These are phyloP conservation scores for Axis porcinus DNA, from an alignment of 2,113 vertebrate genomes.

Conservation along the genomic window DNA sequence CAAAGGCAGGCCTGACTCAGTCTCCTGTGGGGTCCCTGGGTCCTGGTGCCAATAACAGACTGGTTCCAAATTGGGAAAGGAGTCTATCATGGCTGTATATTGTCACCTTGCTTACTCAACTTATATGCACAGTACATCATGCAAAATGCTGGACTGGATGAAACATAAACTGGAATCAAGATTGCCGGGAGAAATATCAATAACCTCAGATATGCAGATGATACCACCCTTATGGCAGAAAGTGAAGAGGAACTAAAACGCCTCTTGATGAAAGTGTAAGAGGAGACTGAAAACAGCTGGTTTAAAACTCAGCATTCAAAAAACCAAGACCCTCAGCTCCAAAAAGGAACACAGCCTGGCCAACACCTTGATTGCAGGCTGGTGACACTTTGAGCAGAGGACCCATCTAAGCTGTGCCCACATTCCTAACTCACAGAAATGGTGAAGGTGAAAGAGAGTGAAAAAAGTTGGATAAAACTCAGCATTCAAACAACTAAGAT, in stretches of 20 bases:
- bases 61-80: neutral
- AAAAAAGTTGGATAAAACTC: neutral
- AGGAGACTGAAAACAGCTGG: neutral
- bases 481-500: neutral
- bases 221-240: neutral
- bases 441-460: neutral
- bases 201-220: neutral
- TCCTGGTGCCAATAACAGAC: neutral
- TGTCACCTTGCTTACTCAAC: neutral
- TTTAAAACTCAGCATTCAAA: neutral
- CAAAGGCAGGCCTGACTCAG: neutral
- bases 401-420: neutral
- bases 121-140: neutral
- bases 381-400: neutral
- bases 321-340: neutral
- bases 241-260: neutral
- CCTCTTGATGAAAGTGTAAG: neutral
- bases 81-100: neutral
- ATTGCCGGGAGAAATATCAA: neutral
- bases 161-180: neutral
- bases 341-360: neutral
- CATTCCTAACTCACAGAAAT: neutral
- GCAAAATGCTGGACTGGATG: neutral
- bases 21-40: neutral
- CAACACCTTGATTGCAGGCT: neutral